Percentiles rank a stretch among this genome's conserved stretches.
Conservation (phyloP, 2,113 vertebrate species). For the Erythrocercus mccallii region DNA sequence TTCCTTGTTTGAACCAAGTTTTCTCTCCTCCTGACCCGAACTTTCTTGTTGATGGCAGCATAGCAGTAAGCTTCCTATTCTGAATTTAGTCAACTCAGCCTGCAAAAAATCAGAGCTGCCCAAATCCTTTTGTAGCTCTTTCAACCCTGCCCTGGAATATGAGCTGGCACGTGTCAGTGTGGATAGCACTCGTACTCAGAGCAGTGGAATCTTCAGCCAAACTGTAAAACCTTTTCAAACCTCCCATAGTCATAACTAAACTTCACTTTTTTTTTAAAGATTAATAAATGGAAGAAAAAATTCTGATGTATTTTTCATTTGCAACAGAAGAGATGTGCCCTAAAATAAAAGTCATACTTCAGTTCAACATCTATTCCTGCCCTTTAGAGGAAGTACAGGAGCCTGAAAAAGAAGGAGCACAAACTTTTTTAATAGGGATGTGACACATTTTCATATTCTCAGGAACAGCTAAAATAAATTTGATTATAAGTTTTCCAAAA, state of each 20-base stretch:
- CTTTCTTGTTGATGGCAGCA: not conserved
- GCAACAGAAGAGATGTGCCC: not conserved
- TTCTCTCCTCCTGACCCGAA: not conserved
- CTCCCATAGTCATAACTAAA: not conserved
- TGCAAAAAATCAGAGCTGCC: not conserved
- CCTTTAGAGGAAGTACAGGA: not conserved
- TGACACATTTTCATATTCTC: not conserved
- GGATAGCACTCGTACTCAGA: not conserved
- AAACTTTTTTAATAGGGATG: not conserved
- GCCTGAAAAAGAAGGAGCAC: not conserved
- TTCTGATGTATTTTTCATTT: not conserved
- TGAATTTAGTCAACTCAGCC: not conserved
- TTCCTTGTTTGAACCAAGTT: not conserved
- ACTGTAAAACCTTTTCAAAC: not conserved
- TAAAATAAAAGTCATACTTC: not conserved
- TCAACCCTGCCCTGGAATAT: not conserved
- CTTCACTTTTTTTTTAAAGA: not conserved
- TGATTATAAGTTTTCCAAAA: not conserved
- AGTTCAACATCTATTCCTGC: not conserved
- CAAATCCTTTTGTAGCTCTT: not conserved
- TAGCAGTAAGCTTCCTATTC: not conserved
- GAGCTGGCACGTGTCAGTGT: rapidly evolving
- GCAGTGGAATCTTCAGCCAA: not conserved
- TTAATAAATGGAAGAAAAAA: not conserved
- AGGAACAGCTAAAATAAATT: not conserved